A percentile compares a stretch with the other conserved stretches of the same genome.
phyloP scores from a whole-genome alignment of 2,113 vertebrate species.

The Eurypyga helias region DNA sequence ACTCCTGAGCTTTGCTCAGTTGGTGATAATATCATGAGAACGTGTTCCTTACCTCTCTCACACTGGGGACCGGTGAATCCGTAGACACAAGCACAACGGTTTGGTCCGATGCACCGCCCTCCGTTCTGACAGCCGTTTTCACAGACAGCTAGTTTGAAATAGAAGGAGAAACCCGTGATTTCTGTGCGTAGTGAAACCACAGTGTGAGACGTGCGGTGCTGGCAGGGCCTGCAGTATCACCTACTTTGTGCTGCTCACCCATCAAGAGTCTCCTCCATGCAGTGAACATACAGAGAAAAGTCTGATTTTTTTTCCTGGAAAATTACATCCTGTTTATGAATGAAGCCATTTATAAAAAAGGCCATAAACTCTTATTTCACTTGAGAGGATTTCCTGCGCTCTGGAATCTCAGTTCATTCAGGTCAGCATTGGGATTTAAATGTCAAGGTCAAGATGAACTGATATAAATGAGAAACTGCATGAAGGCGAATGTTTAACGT shows the following conservation, averaged over 20 bases:
- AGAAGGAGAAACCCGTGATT: not conserved
- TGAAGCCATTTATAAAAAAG: not conserved
- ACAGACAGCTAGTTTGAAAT: constrained; percentile 84
- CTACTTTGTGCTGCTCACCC: not conserved
- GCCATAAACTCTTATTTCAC: not conserved
- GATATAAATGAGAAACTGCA: not conserved
- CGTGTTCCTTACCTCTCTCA: constrained; percentile 86
- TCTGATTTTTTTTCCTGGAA: not conserved
- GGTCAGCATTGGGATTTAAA: not conserved
- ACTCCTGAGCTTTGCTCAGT: not conserved
- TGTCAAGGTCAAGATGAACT: not conserved
- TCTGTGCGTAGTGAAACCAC: not conserved
- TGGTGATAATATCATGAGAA: accelerated
- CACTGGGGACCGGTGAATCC: constrained; percentile 98
- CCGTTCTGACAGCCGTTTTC: constrained; percentile 96
- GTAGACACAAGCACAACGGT: constrained; percentile 94
- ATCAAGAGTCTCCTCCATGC: accelerated
- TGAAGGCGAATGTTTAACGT: accelerated
- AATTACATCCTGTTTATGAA: not conserved
- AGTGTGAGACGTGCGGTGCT: accelerated
- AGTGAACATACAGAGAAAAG: not conserved
- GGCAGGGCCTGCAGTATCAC: not conserved
- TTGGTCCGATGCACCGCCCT: constrained; percentile 94
- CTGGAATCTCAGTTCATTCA: not conserved
- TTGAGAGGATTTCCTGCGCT: not conserved